A percentile compares a stretch with the other conserved stretches of the same genome.
Conservation (phyloP, 2,113 vertebrate species). For the Atlantisia rogersi region DNA sequence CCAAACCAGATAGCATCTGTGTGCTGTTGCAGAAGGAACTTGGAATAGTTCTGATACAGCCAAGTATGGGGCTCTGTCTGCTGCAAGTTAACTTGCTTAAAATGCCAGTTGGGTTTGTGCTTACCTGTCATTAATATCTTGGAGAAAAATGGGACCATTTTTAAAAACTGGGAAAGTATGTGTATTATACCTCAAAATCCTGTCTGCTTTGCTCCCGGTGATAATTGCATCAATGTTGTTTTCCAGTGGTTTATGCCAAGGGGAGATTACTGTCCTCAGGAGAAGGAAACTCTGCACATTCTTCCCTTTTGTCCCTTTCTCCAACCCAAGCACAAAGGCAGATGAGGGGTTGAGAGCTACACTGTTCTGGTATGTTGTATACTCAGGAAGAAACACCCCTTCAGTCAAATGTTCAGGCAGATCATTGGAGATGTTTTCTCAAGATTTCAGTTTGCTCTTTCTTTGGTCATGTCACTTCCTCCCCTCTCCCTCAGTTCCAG, state of each 20-base stretch:
- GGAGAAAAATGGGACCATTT: background rate
- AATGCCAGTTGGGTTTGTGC: background rate
- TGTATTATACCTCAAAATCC: background rate
- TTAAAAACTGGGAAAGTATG: background rate
- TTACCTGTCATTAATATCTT: background rate
- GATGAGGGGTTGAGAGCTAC: background rate
- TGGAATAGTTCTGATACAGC: background rate
- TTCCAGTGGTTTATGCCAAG: background rate
- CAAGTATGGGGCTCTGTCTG: rapidly evolving
- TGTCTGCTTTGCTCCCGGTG: background rate
- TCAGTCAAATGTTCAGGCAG: background rate
- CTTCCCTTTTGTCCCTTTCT: background rate
- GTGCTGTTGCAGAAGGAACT: background rate
- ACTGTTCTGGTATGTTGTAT: background rate
- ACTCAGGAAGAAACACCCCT: background rate
- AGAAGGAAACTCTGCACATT: background rate
- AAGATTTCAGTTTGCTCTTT: background rate
- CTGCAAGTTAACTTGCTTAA: background rate
- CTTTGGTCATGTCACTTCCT: rapidly evolving
- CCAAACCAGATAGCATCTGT: background rate
- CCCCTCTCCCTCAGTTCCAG: background rate
- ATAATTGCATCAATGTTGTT: background rate
- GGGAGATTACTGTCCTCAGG: background rate
- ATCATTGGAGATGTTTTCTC: background rate
- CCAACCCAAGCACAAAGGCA: background rate